These are phyloP conservation scores for Arizona elegans DNA, from an alignment of 2,113 vertebrate genomes.

Conservation along the genomic window DNA sequence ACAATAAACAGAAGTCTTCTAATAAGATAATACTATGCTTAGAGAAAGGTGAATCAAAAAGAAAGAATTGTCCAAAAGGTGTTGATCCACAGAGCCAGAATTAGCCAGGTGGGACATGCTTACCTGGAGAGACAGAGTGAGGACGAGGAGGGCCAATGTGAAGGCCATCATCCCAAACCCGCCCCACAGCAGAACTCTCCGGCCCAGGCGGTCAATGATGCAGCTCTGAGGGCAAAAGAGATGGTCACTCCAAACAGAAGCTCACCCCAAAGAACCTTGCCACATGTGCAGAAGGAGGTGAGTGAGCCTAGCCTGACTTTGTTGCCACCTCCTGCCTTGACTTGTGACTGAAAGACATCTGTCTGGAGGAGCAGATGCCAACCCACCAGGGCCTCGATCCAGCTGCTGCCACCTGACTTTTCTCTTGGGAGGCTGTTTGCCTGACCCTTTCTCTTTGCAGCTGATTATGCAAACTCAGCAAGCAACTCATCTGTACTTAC, in stretches of 20 bases:
- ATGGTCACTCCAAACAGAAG: not conserved
- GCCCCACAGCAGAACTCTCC: constrained; percentile 72
- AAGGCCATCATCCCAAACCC: constrained; percentile 76
- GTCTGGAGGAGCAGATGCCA: not conserved
- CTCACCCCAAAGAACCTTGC: not conserved
- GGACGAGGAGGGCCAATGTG: constrained; percentile 66
- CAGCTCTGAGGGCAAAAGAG: constrained; percentile 63
- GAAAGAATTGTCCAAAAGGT: not conserved
- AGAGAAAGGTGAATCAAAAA: not conserved
- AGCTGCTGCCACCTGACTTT: not conserved
- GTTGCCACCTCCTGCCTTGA: not conserved
- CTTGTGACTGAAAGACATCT: not conserved
- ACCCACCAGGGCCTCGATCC: not conserved
- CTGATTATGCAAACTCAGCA: not conserved
- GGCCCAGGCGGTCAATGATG: constrained; percentile 70
- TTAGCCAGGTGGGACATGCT: constrained; percentile 3
- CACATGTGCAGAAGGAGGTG: not conserved
- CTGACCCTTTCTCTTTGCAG: not conserved
- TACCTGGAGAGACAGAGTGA: constrained; percentile 71
- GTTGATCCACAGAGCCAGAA: not conserved
- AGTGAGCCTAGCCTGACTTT: not conserved
- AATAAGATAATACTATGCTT: not conserved
- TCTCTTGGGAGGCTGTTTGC: not conserved
- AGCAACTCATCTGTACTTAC: constrained; percentile 67
- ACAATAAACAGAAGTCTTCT: not conserved